A percentile compares a stretch with the other conserved stretches of the same genome.
phyloP scores from a whole-genome alignment of 2,113 vertebrate genomes.

The Perca flavescens region DNA sequence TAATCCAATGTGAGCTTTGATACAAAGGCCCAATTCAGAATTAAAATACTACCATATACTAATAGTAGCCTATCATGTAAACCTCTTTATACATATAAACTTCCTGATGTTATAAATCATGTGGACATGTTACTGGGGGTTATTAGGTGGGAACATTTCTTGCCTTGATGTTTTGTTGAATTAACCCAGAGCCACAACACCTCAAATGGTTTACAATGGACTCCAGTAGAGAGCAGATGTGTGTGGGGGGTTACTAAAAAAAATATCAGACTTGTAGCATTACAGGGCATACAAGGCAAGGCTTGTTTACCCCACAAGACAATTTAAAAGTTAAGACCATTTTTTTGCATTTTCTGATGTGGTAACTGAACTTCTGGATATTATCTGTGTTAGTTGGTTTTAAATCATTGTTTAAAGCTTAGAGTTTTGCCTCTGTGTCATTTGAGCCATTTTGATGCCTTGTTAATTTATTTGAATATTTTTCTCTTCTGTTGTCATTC shows the following conservation, averaged over 20 bases:
- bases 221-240: background rate
- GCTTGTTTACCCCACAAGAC: background rate
- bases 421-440: background rate
- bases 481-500: background rate
- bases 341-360: background rate
- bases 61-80: background rate
- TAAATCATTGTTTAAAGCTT: background rate
- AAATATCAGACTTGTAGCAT: background rate
- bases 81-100: background rate
- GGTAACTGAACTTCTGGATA: background rate
- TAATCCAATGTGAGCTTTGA: background rate
- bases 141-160: background rate
- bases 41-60: background rate
- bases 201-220: background rate
- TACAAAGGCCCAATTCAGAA: background rate
- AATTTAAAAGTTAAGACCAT: background rate
- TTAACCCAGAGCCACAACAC: background rate
- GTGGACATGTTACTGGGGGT: constrained; percentile 12
- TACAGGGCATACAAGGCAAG: too few relatives aligned
- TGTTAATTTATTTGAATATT: background rate
- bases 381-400: background rate
- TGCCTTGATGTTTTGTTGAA: constrained; percentile 10
- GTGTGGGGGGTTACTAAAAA: background rate
- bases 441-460: background rate
- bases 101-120: background rate